Evolutionary conservation across 2,113 vertebrate genomes (phyloP).

Genomic region (Butastur rufipennis): DNA sequence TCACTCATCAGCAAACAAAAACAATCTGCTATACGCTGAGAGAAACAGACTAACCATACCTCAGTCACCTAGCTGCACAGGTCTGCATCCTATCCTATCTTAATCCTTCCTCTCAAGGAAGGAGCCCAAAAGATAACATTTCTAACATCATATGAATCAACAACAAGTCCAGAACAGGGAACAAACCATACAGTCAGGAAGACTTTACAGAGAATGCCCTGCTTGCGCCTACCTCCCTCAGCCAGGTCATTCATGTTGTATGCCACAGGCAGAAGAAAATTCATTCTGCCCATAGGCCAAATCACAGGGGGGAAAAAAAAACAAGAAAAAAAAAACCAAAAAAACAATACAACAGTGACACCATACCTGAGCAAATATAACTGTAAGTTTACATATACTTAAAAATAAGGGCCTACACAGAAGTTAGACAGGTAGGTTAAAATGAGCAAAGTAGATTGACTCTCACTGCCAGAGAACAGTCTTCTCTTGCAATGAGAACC

Average conservation of each 20-base stretch:
- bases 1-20: background rate
- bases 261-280: background rate
- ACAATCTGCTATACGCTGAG: background rate
- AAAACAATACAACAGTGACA: background rate
- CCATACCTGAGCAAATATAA: accelerated
- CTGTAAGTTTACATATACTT: background rate
- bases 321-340: too few species aligned
- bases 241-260: background rate
- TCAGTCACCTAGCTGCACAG: background rate
- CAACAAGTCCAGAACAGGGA: background rate
- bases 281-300: background rate
- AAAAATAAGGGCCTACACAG: background rate
- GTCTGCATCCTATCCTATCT: background rate
- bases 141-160: background rate
- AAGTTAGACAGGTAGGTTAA: background rate
- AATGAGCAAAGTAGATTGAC: background rate
- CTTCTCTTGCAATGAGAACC: background rate
- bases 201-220: background rate
- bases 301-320: background rate
- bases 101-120: background rate
- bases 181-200: background rate
- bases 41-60: background rate
- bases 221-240: background rate
- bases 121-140: background rate
- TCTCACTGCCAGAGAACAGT: background rate